Base-by-base conservation (phyloP, 2,113 vertebrate species). In the Todiramphus saurophagus region DNA sequence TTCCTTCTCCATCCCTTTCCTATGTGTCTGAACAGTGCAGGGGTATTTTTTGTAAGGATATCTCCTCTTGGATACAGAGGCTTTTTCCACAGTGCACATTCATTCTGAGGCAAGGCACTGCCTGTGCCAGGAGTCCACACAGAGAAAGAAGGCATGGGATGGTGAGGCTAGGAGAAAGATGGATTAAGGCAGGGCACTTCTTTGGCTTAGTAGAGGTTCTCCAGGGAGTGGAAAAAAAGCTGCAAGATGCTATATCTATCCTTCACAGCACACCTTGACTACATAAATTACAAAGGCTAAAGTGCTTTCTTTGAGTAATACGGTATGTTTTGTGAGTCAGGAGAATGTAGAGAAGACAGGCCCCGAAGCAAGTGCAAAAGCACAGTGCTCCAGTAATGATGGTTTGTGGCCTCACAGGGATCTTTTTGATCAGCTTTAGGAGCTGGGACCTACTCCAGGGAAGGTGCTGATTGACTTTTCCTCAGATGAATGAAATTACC, bases 111-210 rank as follows among this genome's bases (percentile, higher is more conserved):
- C 20, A 30, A 87, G 87, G 19, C 18, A 43, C 9, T 66, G 44
- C 15, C 56, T 78, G 46, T 84, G 35, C 17, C n/a, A 63, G 31
- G 48, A 59, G 19, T 12, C 16, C 8, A 3, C 37, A 50, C 11
- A 81, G 31, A 70, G 19, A 62, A 21, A 48, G 72, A 62, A 83
- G 55, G 35, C 39, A n/a, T 37, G 56, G 55, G 51, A 27, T 2
- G 2, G 39, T 0, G 0, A 84, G 21, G 11, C 6, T 63, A 2
- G 0, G 11, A 74, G 79, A 76, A 69, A 44, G 30, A 55, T 2
- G 9, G 31, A 17, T 27, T 21, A 50, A 67, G 20, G n/a, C 35
- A 62, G 20, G 27, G 9, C 16, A 69, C 7, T 13, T 17, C 13
- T 76, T 27, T 69, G 74, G 30, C 35, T 87, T 31, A 28, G n/a